Base-by-base conservation (phyloP, 2,113 vertebrate genomes). In the Solea senegalensis region DNA sequence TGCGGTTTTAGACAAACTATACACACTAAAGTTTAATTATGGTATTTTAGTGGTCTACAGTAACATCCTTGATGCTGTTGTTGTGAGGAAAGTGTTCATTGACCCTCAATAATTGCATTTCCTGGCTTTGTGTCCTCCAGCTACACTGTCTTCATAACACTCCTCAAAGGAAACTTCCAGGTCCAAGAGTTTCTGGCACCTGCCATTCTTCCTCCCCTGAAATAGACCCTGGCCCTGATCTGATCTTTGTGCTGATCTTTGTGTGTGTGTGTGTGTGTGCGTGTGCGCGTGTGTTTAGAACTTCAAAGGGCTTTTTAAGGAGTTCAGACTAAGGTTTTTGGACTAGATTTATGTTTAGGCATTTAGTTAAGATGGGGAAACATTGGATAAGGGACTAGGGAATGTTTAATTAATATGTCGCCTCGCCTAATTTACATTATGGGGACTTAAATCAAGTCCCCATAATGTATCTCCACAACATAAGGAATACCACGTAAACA, bases 121-220 rank as follows among this genome's bases (percentile, higher is more conserved):
- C 50, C 58, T 76, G 70, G 56, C 40, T 7, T 43, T 51, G 8
- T 56, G 63, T 21, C 52, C 14, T 49, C 28, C 65, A 51, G 69
- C 59, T 57, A 60, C 49, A 48, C 55, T 64, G 49, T 75, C 53
- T 55, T 77, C 58, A 48, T 53, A 51, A 13, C 41, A 70, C 57
- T 66, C 48, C 65, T 70, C 58, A 68, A 14, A 75, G 78, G 76
- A 86, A 92, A 48, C 70, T 65, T 72, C 28, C 55, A 44, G 58
- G 50, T 49, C 58, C 63, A 15, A 40, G 45, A 70, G 73, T 63
- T 55, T 70, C 68, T 63, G 74, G 69, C 83, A 87, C 87, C 81
- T 88, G 67, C 82, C 76, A 72, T 78, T 83, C 58, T 74, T 72
- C 45, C 57, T 67, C 44, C 57, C 66, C 63, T 85, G 80, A 88